Conservation (phyloP, 1,140 invertebrate species). For the Batillaria attramentaria region DNA sequence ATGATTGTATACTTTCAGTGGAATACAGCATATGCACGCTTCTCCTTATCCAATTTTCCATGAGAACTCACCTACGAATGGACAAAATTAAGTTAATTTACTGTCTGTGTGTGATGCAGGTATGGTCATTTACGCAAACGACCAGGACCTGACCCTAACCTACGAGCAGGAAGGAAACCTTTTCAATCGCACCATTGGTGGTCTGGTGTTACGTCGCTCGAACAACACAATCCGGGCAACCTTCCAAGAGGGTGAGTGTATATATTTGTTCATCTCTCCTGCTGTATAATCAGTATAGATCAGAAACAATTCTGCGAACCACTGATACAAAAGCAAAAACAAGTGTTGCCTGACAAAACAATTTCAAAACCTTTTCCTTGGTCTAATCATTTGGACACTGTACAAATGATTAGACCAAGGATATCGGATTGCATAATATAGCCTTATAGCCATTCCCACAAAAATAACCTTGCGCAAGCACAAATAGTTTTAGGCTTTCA, state of each 20-base stretch:
- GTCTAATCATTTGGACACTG: no score
- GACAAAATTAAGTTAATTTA: slow-evolving; percentile 30
- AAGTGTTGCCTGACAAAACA: background rate
- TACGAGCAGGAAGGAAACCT: slow-evolving; percentile 4
- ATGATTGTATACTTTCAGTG: no score
- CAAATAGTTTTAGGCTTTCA: no score
- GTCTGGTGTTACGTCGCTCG: background rate
- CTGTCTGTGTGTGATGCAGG: slow-evolving; percentile 32
- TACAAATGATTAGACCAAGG: no score
- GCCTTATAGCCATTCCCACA: no score
- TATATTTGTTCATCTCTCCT: background rate
- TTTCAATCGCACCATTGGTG: background rate
- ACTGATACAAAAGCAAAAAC: background rate
- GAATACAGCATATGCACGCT: background rate
- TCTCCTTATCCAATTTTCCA: background rate
- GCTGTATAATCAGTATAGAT: background rate
- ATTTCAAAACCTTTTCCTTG: no score
- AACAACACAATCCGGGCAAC: slow-evolving; percentile 8
- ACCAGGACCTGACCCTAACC: background rate
- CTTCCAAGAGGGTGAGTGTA: background rate
- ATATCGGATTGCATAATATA: no score
- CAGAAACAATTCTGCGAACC: background rate
- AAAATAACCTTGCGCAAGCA: no score
- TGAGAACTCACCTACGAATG: slow-evolving; percentile 32
- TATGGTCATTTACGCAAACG: slow-evolving; percentile 9